Conservation (phyloP, 2,888 invertebrate species). For the Mesorhabditis spiculigera region DNA sequence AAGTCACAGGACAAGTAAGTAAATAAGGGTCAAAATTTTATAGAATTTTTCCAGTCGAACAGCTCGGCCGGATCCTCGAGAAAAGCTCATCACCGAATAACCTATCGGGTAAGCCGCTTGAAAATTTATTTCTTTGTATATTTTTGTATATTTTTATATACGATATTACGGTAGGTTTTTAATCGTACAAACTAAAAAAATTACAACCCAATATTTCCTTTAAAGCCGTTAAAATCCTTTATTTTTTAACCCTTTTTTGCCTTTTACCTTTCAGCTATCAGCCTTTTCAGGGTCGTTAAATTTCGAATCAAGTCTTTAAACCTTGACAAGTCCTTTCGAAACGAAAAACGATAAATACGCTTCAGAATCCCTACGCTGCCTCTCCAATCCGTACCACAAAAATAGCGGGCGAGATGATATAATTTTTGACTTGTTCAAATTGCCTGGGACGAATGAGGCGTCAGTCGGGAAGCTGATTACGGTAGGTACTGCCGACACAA, state of each 20-base stretch:
- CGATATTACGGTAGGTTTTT: too few relatives aligned
- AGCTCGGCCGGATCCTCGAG: not conserved
- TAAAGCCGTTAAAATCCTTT: too few relatives aligned
- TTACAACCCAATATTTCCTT: too few relatives aligned
- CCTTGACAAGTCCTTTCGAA: too few relatives aligned
- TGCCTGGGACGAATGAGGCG: conserved; percentile 45
- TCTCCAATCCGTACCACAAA: conserved; percentile 21
- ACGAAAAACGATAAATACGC: too few relatives aligned
- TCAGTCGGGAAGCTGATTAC: conserved; percentile 46
- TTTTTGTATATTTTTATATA: too few relatives aligned
- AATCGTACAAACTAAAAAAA: too few relatives aligned
- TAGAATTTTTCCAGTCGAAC: not conserved
- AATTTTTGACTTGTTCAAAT: conserved; percentile 48
- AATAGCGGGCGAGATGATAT: conserved; percentile 35
- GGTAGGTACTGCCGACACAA: conserved; percentile 19
- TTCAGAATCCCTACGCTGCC: not conserved
- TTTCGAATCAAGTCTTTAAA: too few relatives aligned
- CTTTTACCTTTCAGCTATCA: too few relatives aligned
- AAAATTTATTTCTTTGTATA: too few relatives aligned
- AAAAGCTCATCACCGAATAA: not conserved
- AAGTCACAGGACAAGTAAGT: conserved; percentile 4
- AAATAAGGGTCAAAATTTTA: not conserved
- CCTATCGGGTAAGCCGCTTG: not conserved
- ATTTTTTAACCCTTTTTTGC: too few relatives aligned
- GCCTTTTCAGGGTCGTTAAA: too few relatives aligned